These are phyloP conservation scores for Asbolus verrucosus DNA, from an alignment of 1,140 invertebrate genomes.

Conservation along the genomic window DNA sequence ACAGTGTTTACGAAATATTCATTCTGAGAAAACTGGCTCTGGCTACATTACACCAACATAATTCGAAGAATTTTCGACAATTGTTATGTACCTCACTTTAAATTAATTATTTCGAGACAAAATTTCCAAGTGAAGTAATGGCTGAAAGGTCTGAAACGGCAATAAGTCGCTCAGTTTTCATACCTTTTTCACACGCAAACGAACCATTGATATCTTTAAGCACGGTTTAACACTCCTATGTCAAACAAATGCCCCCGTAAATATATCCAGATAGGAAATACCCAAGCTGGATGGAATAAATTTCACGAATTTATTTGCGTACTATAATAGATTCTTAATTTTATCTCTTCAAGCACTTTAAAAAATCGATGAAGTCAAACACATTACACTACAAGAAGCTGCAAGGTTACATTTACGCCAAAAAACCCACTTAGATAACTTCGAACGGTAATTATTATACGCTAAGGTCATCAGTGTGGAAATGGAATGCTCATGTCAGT, in stretches of 20 bases:
- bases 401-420: no score
- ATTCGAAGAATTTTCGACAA: not conserved
- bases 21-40: no score
- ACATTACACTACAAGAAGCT: no score
- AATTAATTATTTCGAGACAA: constrained; percentile 6
- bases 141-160: not conserved
- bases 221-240: constrained; percentile 3
- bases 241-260: constrained; percentile 3
- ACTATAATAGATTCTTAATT: no score
- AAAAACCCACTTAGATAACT: no score
- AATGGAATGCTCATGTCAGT: no score
- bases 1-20: no score
- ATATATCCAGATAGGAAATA: not conserved
- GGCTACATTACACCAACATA: no score
- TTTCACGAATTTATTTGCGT: not conserved
- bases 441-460: no score
- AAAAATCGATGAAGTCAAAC: no score
- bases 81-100: not conserved
- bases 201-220: constrained; percentile 25
- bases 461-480: no score
- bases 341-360: no score
- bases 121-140: not conserved
- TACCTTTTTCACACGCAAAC: constrained; percentile 24
- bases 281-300: not conserved
- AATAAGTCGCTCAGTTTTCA: not conserved